A percentile compares a stretch with the other conserved stretches of the same genome.
Conservation (phyloP, 2,113 vertebrate genomes). For the Cyphomyrus plagiostoma region DNA sequence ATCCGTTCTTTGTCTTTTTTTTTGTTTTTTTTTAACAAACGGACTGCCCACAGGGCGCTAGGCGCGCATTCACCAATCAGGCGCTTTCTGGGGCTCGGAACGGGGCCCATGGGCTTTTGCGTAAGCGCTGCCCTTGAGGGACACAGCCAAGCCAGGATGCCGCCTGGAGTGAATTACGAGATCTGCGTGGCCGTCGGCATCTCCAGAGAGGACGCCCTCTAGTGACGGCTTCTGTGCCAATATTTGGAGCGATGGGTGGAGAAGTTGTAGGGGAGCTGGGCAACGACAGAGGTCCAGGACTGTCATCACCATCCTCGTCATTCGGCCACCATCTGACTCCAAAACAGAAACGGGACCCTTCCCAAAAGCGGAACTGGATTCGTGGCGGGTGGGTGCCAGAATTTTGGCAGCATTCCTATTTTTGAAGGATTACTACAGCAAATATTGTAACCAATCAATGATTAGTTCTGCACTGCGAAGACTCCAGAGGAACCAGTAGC, state of each 20-base stretch:
- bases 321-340: background rate
- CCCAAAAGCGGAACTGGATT: background rate
- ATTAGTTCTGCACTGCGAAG: background rate
- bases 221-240: background rate
- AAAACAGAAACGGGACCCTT: background rate
- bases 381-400: background rate
- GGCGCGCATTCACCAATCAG: background rate
- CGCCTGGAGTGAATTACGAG: background rate
- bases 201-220: background rate
- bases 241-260: background rate
- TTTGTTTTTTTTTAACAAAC: background rate
- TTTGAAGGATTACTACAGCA: background rate
- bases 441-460: background rate
- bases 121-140: background rate
- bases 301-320: background rate
- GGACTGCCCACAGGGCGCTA: background rate
- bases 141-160: background rate
- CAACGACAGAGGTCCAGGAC: background rate
- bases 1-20: background rate
- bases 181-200: background rate
- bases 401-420: background rate
- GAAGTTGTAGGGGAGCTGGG: background rate
- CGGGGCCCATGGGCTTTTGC: too few species aligned
- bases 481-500: background rate
- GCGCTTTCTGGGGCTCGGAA: background rate